phyloP scores from a whole-genome alignment of 2,113 vertebrate genomes.

The Corythornis madagascariensis region DNA sequence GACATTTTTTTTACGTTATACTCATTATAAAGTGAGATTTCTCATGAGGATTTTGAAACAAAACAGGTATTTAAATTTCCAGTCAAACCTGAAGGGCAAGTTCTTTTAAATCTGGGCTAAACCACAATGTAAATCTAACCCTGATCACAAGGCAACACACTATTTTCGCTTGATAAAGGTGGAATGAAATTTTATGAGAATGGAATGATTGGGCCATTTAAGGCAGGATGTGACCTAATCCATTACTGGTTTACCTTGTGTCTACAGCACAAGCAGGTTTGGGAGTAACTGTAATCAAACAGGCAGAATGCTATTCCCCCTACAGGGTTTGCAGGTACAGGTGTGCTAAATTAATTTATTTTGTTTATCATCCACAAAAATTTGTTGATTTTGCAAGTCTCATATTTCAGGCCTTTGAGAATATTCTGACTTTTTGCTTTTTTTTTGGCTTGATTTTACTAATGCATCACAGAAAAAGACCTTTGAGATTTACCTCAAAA shows the following conservation, averaged over 20 bases:
- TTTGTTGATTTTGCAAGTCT: neutral
- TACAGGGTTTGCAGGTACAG: neutral
- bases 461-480: neutral
- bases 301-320: neutral
- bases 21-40: slow-evolving; percentile 9
- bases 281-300: neutral
- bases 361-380: neutral
- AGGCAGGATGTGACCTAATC: neutral
- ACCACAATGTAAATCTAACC: neutral
- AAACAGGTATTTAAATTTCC: slow-evolving; percentile 4
- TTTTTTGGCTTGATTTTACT: neutral
- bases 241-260: rapidly evolving
- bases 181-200: neutral
- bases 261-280: neutral
- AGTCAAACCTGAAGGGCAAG: neutral
- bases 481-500: neutral
- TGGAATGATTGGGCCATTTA: neutral
- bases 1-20: slow-evolving; percentile 20
- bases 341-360: neutral
- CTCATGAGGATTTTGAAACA: neutral
- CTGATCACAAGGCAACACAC: neutral
- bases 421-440: neutral
- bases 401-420: neutral
- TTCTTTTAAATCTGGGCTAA: neutral
- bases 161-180: neutral